Conservation (phyloP, 2,797 vertebrate genomes). For the Pseudomugil gertrudae region DNA sequence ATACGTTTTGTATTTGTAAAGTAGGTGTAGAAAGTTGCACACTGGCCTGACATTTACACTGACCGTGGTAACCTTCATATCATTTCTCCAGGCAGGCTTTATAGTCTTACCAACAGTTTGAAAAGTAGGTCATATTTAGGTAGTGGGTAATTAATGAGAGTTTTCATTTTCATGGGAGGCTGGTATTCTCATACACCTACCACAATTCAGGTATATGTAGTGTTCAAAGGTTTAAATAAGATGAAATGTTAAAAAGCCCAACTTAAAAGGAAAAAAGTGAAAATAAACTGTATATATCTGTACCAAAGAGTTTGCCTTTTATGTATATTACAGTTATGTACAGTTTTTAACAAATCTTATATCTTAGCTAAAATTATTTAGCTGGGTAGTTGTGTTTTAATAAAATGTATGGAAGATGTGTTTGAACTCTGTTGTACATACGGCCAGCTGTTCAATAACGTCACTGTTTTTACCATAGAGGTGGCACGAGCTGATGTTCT, state of each 20-base stretch:
- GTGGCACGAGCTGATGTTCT: slow-evolving; percentile 54
- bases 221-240: slow-evolving; percentile 64
- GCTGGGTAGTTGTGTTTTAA: slow-evolving; percentile 85
- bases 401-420: slow-evolving; percentile 80
- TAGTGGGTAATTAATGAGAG: slow-evolving; percentile 49
- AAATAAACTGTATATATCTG: slow-evolving; percentile 84
- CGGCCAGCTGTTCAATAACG: slow-evolving; percentile 68
- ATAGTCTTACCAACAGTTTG: slow-evolving; percentile 46
- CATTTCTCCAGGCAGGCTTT: slow-evolving; percentile 46
- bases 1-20: slow-evolving; percentile 75
- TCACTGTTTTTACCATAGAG: slow-evolving; percentile 60
- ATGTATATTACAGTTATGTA: slow-evolving; percentile 88
- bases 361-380: slow-evolving; percentile 83
- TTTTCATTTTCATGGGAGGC: slow-evolving; percentile 66
- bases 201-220: slow-evolving; percentile 71
- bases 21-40: slow-evolving; percentile 74
- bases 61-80: slow-evolving; percentile 53
- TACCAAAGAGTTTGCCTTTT: slow-evolving; percentile 89
- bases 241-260: slow-evolving; percentile 61
- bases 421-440: slow-evolving; percentile 68
- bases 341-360: slow-evolving; percentile 87
- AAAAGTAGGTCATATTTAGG: slow-evolving; percentile 54
- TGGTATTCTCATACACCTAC: slow-evolving; percentile 73
- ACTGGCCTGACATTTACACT: slow-evolving; percentile 72
- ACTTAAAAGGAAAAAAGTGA: slow-evolving; percentile 55